These are phyloP conservation scores for Sciurus niger DNA, from an alignment of 2,113 vertebrate species.

Conservation along the genomic window DNA sequence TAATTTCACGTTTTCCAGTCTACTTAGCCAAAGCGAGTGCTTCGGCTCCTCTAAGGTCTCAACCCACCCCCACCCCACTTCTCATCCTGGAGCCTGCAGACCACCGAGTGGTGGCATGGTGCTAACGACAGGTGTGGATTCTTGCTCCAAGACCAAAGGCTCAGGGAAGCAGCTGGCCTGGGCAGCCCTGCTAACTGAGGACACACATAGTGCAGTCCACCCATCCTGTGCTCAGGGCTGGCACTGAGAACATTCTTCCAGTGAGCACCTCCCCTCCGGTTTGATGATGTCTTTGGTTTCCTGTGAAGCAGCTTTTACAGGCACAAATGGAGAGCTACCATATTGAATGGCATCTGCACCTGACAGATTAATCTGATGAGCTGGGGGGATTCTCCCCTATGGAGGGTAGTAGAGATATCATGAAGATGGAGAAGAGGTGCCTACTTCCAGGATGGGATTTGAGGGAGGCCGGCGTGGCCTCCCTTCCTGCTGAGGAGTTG, in stretches of 20 bases:
- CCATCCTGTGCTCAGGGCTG: neutral
- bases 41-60: slow-evolving; percentile 67
- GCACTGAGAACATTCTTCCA: neutral
- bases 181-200: neutral
- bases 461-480: neutral
- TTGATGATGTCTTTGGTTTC: neutral
- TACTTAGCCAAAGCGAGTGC: slow-evolving; percentile 82
- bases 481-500: neutral
- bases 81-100: neutral
- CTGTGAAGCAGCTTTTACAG: neutral
- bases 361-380: neutral
- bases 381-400: neutral
- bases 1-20: slow-evolving; percentile 86
- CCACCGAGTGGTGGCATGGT: neutral
- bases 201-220: neutral
- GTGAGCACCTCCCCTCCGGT: neutral
- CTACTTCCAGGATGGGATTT: neutral
- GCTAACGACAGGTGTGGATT: slow-evolving; percentile 22
- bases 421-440: neutral
- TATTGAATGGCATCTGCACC: neutral
- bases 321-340: neutral
- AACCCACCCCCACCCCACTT: slow-evolving; percentile 37
- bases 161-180: neutral
- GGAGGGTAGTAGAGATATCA: neutral
- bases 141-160: neutral